Percentiles rank a stretch among this genome's conserved stretches.
phyloP scores from a whole-genome alignment of 1,140 invertebrate species.

The Macrocentrus cingulum region DNA sequence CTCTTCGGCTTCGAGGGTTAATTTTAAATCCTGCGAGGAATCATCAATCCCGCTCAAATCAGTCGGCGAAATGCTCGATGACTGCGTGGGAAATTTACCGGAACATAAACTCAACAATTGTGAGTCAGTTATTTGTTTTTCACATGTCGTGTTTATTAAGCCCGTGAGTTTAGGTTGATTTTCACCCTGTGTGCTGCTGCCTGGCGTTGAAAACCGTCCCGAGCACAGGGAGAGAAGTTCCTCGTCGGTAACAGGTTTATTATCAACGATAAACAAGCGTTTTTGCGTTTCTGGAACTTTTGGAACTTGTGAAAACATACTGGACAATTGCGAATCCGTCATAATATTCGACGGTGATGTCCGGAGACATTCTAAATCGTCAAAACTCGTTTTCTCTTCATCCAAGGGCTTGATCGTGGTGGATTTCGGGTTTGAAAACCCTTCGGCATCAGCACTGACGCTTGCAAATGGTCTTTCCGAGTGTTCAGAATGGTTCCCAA shows the following conservation, averaged over 20 bases:
- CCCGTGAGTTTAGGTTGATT: conserved; percentile 19
- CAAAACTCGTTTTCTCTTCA: no score
- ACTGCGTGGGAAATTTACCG: conserved; percentile 36
- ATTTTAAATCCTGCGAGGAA: conserved; percentile 35
- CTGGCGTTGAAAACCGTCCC: conserved; percentile 53
- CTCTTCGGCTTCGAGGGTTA: conserved; percentile 42
- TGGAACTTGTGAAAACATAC: no score
- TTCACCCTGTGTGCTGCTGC: conserved; percentile 50
- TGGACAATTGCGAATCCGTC: no score
- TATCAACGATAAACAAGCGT: conserved; percentile 47
- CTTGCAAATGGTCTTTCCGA: conserved; percentile 18
- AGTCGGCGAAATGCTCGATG: conserved; percentile 28
- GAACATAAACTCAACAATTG: conserved; percentile 44
- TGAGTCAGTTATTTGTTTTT: conserved; percentile 33
- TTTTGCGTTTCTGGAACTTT: conserved; percentile 39
- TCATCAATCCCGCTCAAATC: conserved; percentile 31
- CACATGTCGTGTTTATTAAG: conserved; percentile 7
- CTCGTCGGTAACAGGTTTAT: conserved; percentile 50
- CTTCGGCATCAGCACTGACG: conserved; percentile 36
- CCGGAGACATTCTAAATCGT: no score
- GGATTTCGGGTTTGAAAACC: no score
- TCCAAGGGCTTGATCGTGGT: conserved; percentile 6
- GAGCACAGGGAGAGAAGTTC: conserved; percentile 61
- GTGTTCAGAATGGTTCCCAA: conserved; percentile 19
- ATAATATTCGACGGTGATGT: no score